phyloP scores from a whole-genome alignment of 2,113 vertebrate species.

The Pachyramphus minor region DNA sequence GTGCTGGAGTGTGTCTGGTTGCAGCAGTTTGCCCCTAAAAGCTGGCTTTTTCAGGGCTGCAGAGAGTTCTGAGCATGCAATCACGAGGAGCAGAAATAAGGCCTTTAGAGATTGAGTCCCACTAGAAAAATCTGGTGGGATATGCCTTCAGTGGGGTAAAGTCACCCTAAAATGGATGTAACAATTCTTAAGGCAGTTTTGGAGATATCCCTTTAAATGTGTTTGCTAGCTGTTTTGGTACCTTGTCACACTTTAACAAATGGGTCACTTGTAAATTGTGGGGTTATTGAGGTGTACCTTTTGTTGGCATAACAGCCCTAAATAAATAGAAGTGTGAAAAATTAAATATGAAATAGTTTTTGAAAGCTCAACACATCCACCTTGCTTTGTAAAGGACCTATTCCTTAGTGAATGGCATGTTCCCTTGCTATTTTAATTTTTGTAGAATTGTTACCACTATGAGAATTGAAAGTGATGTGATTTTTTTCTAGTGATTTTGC shows the following conservation, averaged over 20 bases:
- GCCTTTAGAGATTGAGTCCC: background rate
- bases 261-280: background rate
- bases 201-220: background rate
- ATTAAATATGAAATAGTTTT: background rate
- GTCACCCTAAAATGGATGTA: background rate
- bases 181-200: background rate
- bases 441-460: background rate
- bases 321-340: background rate
- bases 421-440: background rate
- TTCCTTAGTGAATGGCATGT: background rate
- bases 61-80: background rate
- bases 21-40: background rate
- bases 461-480: background rate
- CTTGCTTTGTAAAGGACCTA: background rate
- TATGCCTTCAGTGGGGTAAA: background rate
- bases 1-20: background rate
- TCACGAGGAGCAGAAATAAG: background rate
- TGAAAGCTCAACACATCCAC: background rate
- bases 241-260: background rate
- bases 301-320: background rate
- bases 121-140: background rate
- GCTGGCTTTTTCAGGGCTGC: background rate
- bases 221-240: background rate
- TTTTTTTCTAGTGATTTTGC: background rate
- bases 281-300: background rate